phyloP scores from a whole-genome alignment of 1,140 invertebrate genomes.

The Aradophagus sp. region DNA sequence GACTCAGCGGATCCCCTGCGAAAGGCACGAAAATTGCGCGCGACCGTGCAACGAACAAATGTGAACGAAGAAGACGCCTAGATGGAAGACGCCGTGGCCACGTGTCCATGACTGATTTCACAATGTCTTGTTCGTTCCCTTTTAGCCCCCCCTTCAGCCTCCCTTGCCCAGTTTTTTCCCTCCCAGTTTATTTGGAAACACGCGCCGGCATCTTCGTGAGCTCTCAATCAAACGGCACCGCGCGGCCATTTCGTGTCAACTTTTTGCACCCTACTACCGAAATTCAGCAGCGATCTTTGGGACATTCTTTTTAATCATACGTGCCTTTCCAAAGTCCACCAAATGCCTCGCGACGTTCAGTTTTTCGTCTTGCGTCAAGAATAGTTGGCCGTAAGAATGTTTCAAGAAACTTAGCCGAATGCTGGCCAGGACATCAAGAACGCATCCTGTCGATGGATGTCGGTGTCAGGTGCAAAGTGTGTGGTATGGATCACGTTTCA shows the following conservation, averaged over 20 bases:
- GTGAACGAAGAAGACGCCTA: constrained; percentile 22
- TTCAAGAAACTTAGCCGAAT: too few relatives aligned
- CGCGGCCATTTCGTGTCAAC: constrained; percentile 10
- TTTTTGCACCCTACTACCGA: constrained; percentile 12
- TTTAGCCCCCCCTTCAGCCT: constrained; percentile 37
- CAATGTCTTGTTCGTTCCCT: constrained; percentile 38
- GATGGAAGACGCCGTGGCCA: constrained; percentile 52
- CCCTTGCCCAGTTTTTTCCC: too few relatives aligned
- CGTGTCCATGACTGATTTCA: constrained; percentile 69
- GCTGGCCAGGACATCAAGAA: too few relatives aligned
- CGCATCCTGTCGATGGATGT: too few relatives aligned
- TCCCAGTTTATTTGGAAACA: constrained; percentile 38
- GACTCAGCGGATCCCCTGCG: constrained; percentile 66
- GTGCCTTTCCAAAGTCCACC: too few relatives aligned
- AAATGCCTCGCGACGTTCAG: too few relatives aligned
- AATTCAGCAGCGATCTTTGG: constrained; percentile 1
- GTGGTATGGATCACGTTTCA: too few relatives aligned
- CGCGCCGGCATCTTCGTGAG: constrained; percentile 33
- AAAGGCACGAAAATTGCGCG: constrained; percentile 4
- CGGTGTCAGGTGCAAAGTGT: too few relatives aligned
- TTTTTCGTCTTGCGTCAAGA: too few relatives aligned
- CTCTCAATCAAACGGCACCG: constrained; percentile 58
- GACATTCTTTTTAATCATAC: too few relatives aligned
- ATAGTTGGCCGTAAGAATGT: too few relatives aligned
- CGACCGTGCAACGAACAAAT: constrained; percentile 23